phyloP scores from a whole-genome alignment of 2,797 vertebrate species.

The Rousettus madagascariensis region DNA sequence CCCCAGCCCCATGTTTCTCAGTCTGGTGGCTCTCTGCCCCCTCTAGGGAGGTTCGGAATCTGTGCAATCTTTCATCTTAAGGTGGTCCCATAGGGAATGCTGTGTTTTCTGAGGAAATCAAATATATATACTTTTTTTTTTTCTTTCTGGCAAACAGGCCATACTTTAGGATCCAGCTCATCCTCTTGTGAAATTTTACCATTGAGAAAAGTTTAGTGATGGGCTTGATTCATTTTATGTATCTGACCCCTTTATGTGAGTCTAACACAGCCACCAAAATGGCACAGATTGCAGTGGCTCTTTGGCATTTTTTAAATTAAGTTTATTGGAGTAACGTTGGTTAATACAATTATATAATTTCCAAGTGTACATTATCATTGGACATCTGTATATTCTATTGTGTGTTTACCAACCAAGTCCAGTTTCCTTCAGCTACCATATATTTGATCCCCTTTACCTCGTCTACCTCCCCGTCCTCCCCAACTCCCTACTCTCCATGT shows the following conservation, averaged over 20 bases:
- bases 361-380: no score
- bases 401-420: no score
- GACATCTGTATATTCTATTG: no score
- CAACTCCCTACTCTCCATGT: no score
- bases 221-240: background rate
- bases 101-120: background rate
- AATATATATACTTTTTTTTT: background rate
- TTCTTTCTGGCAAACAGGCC: background rate
- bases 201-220: background rate
- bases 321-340: no score
- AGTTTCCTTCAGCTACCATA: no score
- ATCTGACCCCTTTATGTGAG: background rate
- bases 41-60: background rate
- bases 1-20: background rate
- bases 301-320: background rate
- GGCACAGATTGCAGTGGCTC: background rate
- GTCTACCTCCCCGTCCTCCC: no score
- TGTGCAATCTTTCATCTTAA: background rate
- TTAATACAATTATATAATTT: no score
- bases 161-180: background rate
- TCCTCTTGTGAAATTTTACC: conserved; percentile 10
- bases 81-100: background rate
- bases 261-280: background rate
- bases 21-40: background rate
- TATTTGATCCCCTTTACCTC: no score